Evolutionary conservation across 2,888 invertebrate genomes (phyloP), one percentile per base, ranked within the genome.

Genomic region (Choreutis nemorana): DNA sequence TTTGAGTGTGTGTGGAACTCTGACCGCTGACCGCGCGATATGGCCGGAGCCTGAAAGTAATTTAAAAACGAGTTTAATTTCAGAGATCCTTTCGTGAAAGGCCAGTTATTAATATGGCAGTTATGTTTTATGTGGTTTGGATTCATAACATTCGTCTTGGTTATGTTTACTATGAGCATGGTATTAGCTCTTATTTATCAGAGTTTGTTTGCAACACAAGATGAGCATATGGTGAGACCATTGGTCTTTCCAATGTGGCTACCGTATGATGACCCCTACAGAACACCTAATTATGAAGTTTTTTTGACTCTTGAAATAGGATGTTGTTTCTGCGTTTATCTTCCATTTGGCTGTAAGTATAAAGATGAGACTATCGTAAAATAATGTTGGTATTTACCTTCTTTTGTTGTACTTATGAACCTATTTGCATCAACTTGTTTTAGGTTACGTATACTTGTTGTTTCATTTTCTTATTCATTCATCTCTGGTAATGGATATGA

Each of bases 251-350:
- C 68, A 0, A 34, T 67, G 35, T 70, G 68, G 68, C 40, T 72
- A 2, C 68, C 71, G 0, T 13, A 52, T 6, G 65, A 65, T 18
- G 68, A 70, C 29, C 55, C 64, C 0, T 59, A 64, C 34, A 45
- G 57, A 13, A 55, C 66, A 5, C 72, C 72, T 0, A 60, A 59
- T 31, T 72, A 68, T 32, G 72, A 72, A 51, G 18, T 62, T 2
- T 60, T 71, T 21, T 26, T 68, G 7, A 2, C 39, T 7, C 1
- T 55, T 0, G 29, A 67, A 28, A 31, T 47, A 3, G 10, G 35
- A 6, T 16, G 50, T 15, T 33, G 35, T 25, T 13, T 51, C n/a
- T 36, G 50, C 15, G 43, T 57, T 25, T 23, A 51, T 8, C 47
- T 53, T 29, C 45, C 45, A 1, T 70, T 65, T 42, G 42, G 53